A percentile compares a stretch with the other conserved stretches of the same genome.
phyloP scores from a whole-genome alignment of 2,888 invertebrate genomes.

The Cordylochernes scorpioides region DNA sequence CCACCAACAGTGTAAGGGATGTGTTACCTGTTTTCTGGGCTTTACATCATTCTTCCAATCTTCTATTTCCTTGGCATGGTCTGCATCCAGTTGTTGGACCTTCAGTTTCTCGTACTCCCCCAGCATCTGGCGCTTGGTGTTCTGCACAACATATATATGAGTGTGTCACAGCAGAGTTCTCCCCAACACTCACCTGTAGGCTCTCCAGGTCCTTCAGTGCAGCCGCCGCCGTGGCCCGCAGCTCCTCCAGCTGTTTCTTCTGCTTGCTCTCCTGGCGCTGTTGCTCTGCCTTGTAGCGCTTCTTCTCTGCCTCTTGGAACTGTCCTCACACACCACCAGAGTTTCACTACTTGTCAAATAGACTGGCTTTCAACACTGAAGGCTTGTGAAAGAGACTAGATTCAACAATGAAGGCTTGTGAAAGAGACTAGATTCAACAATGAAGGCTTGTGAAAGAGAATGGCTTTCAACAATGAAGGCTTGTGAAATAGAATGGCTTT shows the following conservation, averaged over 20 bases:
- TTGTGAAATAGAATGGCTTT: too few species aligned
- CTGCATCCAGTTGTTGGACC: conserved; percentile 68
- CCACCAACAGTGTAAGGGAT: too few species aligned
- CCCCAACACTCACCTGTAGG: conserved; percentile 34
- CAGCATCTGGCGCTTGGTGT: conserved; percentile 40
- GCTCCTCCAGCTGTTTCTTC: conserved; percentile 66
- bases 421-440: too few species aligned
- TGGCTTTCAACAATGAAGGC: too few species aligned
- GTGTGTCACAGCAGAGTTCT: not conserved
- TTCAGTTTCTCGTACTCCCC: conserved; percentile 85
- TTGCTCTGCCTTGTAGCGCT: conserved; percentile 56
- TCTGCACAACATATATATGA: conserved; percentile 18
- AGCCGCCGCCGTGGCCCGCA: conserved; percentile 61
- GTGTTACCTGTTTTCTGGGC: conserved; percentile 71
- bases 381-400: too few species aligned
- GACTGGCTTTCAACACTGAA: too few species aligned
- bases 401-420: too few species aligned
- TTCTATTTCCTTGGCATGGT: conserved; percentile 51
- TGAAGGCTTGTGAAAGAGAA: too few species aligned
- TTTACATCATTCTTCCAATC: conserved; percentile 75
- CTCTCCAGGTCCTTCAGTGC: conserved; percentile 71
- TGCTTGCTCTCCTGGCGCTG: conserved; percentile 76
- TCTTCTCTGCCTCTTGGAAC: conserved; percentile 64
- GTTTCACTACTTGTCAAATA: too few species aligned
- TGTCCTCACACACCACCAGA: conserved; percentile 23